These are phyloP conservation scores for Cephus pulcher DNA, from an alignment of 2,888 invertebrate species.

Conservation along the genomic window DNA sequence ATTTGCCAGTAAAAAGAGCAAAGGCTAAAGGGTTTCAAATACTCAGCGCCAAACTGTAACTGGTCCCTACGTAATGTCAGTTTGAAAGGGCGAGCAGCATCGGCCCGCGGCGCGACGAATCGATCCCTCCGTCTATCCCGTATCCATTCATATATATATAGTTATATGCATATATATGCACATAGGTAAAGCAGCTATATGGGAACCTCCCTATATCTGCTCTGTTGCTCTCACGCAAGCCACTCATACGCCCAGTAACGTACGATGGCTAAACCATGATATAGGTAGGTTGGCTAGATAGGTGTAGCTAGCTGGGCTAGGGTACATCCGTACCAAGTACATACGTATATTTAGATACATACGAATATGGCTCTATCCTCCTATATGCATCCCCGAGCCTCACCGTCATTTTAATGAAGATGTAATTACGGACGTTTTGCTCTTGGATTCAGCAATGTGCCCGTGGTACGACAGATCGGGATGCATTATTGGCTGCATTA, in stretches of 20 bases:
- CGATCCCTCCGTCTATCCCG: slow-evolving; percentile 50
- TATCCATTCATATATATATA: slow-evolving; percentile 3
- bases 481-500: slow-evolving; percentile 59
- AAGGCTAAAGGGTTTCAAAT: neutral
- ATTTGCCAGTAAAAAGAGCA: neutral
- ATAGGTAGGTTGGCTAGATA: slow-evolving; percentile 34
- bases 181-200: neutral
- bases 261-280: slow-evolving; percentile 56
- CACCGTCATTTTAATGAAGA: slow-evolving; percentile 64
- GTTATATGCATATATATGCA: neutral
- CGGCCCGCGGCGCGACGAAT: slow-evolving; percentile 62
- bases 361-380: slow-evolving; percentile 15
- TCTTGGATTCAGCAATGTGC: slow-evolving; percentile 53
- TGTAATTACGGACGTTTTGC: slow-evolving; percentile 63
- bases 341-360: slow-evolving; percentile 6
- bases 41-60: neutral
- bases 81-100: slow-evolving; percentile 56
- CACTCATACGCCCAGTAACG: slow-evolving; percentile 33
- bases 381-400: slow-evolving; percentile 38
- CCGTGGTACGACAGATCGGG: slow-evolving; percentile 44
- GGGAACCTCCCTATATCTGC: neutral
- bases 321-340: neutral
- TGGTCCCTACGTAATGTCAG: slow-evolving; percentile 41
- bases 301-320: neutral
- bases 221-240: slow-evolving; percentile 29